Base-by-base conservation (phyloP, 2,888 invertebrate genomes). In the Tipula confusa region DNA sequence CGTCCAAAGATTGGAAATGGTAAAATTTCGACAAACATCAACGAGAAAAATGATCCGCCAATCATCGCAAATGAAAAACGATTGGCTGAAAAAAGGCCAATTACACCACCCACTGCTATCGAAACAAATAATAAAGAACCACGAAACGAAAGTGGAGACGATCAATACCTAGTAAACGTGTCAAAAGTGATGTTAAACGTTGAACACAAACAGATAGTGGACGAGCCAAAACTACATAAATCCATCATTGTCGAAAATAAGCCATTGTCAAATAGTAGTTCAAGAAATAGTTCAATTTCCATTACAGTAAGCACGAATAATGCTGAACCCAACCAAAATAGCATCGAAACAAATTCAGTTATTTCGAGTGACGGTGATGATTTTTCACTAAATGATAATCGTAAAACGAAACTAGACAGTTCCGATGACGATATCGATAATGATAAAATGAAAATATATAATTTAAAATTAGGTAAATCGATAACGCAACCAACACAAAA, bases 391-490 rank as follows among this genome's bases (percentile, higher is more conserved):
- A 80, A 29, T n/a, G 31, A 29, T 29, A 80, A 1, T 7, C n/a
- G 6, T 15, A 80, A 80, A 80, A 4, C n/a, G 6, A 80, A 29
- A 5, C 13, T 80, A 1, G 80, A 80, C 3, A 89, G 89, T 80
- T 89, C 89, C 6, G 89, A 89, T 84, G 89, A 89, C 81, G 89
- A 29, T 15, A 13, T 64, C n/a, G 64, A 64, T 29, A 80, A 36
- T 11, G 33, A 82, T 11, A 87, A 89, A 85, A 85, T 87, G 82
- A 89, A 89, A 84, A 88, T 89, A 11, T 89, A 89, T 84, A 89
- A 89, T 83, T 88, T 89, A 15, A 89, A 89, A 85, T 86, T 89
- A 83, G 88, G 89, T 15, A 87, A 89, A 85, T 88, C 88, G 0
- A 86, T 88, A 29, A 83, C 82, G 15, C 84, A 85, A 64, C 86